Evolutionary conservation across 1,140 invertebrate species (phyloP).

Genomic region (Drosophila parabipectinata): DNA sequence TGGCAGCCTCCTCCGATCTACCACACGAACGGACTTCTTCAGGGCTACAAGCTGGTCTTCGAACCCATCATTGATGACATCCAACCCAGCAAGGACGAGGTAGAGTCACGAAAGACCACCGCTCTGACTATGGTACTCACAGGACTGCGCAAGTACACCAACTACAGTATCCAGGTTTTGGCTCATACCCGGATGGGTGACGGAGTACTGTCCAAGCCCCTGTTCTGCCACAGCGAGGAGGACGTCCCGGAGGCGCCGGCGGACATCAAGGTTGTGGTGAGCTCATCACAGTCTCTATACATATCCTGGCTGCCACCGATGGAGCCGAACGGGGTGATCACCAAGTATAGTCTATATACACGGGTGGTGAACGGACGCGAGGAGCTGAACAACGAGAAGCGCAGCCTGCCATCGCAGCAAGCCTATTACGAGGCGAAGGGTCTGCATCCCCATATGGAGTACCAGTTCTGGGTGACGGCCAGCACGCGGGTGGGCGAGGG

Average conservation of each 20-base stretch:
- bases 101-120: conserved; percentile 89
- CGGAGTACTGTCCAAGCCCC: conserved; percentile 88
- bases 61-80: conserved; percentile 86
- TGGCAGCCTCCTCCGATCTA: conserved; percentile 93
- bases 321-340: conserved; percentile 91
- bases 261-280: conserved; percentile 92
- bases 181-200: conserved; percentile 93
- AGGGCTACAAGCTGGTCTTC: conserved; percentile 92
- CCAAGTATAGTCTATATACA: conserved; percentile 92
- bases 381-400: conserved; percentile 89
- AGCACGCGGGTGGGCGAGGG: conserved; percentile 91
- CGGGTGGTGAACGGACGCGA: conserved; percentile 88
- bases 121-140: conserved; percentile 88
- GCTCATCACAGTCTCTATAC: conserved; percentile 89
- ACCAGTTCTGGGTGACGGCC: conserved; percentile 93
- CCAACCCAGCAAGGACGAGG: conserved; percentile 85
- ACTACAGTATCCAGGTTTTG: conserved; percentile 93
- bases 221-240: conserved; percentile 92
- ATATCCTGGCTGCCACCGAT: conserved; percentile 92
- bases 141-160: conserved; percentile 90
- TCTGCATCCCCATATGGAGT: conserved; percentile 90
- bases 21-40: conserved; percentile 91
- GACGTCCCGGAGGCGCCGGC: conserved; percentile 92
- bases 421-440: conserved; percentile 88
- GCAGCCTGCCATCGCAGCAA: conserved; percentile 87